Conservation (phyloP, 2,888 invertebrate species). For the Aporophyla nigra region DNA sequence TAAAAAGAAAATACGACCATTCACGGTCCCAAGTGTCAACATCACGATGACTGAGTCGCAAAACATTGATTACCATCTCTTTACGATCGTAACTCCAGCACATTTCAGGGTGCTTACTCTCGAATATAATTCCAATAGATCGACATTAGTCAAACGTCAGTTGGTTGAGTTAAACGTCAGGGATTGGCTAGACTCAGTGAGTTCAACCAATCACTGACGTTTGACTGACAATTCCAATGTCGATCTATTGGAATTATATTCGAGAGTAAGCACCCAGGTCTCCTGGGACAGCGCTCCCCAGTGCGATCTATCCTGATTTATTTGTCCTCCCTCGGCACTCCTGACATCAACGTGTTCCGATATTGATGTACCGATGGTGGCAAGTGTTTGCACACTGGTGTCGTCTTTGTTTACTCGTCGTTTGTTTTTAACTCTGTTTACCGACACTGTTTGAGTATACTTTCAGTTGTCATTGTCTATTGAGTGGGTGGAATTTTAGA, state of each 20-base stretch:
- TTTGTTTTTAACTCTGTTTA: slow-evolving; percentile 74
- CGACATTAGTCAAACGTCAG: no score
- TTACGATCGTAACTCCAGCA: slow-evolving; percentile 32
- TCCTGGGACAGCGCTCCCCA: slow-evolving; percentile 75
- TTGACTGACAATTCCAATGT: no score
- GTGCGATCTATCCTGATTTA: slow-evolving; percentile 82
- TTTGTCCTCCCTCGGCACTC: slow-evolving; percentile 71
- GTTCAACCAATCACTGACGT: no score
- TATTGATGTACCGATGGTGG: slow-evolving; percentile 63
- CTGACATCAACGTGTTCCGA: slow-evolving; percentile 41
- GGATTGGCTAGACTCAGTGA: no score
- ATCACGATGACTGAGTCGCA: not conserved
- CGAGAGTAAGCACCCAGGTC: no score
- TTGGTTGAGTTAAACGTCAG: no score
- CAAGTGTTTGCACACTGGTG: slow-evolving; percentile 79
- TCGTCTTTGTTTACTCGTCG: slow-evolving; percentile 79
- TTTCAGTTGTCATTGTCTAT: slow-evolving; percentile 55
- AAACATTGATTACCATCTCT: slow-evolving; percentile 55
- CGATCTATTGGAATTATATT: no score
- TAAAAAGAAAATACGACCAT: not conserved
- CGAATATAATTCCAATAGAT: no score
- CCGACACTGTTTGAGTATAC: slow-evolving; percentile 57
- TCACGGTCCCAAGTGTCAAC: not conserved
- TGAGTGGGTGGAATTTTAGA: slow-evolving; percentile 51
- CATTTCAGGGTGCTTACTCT: no score